These are phyloP conservation scores for Actinemys pallida DNA, from an alignment of 2,113 vertebrate species.

Conservation along the genomic window DNA sequence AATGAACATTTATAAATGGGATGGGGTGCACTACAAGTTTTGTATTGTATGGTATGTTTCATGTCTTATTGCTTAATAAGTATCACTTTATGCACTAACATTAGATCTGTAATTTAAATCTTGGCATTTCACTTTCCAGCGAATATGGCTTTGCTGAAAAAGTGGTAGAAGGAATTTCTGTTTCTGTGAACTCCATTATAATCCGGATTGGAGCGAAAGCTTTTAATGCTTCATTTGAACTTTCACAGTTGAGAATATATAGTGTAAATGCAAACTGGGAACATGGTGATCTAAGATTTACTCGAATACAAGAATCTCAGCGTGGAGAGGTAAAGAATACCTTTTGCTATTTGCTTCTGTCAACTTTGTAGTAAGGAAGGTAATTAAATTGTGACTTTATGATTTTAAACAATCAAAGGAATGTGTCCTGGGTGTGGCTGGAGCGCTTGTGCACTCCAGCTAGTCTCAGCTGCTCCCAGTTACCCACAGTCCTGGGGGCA, in stretches of 20 bases:
- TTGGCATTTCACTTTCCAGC: constrained; percentile 80
- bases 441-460: not conserved
- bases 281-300: constrained; percentile 89
- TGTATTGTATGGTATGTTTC: not conserved
- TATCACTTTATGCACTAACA: not conserved
- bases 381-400: not conserved
- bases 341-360: not conserved
- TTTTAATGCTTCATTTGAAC: constrained; percentile 98
- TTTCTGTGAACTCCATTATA: constrained; percentile 97
- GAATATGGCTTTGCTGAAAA: constrained; percentile 99
- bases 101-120: not conserved
- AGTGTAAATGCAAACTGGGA: constrained; percentile 97
- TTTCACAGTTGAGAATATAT: constrained; percentile 96
- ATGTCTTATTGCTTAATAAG: not conserved
- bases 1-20: not conserved
- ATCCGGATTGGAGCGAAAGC: constrained; percentile 97
- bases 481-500: not conserved
- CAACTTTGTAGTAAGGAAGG: not conserved
- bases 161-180: constrained; percentile 96
- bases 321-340: constrained; percentile 89
- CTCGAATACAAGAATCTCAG: constrained; percentile 93
- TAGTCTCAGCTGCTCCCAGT: not conserved
- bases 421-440: fast-evolving
- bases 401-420: not conserved
- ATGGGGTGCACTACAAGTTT: not conserved